phyloP scores from a whole-genome alignment of 2,888 invertebrate genomes.

The Linnaemya tessellans region DNA sequence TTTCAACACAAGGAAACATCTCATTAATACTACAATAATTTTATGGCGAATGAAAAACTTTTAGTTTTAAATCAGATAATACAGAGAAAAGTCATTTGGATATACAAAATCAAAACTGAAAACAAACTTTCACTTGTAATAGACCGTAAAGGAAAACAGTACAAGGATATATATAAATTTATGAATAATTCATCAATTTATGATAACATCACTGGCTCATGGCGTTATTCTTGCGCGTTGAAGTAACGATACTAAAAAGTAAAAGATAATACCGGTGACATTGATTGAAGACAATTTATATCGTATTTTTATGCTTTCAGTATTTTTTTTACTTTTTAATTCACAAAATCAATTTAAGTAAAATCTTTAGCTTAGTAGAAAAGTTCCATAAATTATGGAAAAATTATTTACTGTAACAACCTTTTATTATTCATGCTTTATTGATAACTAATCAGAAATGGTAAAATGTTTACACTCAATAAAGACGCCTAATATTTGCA shows the following conservation, averaged over 20 bases:
- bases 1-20: neutral
- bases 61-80: neutral
- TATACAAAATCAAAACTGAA: neutral
- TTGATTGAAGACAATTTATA: constrained; percentile 63
- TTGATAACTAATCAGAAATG: too few species aligned
- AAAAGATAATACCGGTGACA: constrained; percentile 61
- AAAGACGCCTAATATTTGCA: too few species aligned
- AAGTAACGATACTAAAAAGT: constrained; percentile 42
- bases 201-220: constrained; percentile 41
- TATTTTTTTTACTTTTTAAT: constrained; percentile 49
- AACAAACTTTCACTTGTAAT: neutral
- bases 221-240: constrained; percentile 7
- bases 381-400: neutral
- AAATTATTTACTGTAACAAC: too few species aligned
- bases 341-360: constrained; percentile 25
- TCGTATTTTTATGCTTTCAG: neutral
- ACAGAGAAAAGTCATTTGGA: neutral
- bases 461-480: too few species aligned
- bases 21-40: constrained; percentile 20
- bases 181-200: constrained; percentile 71
- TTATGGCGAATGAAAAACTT: neutral
- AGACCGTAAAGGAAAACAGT: constrained; percentile 19
- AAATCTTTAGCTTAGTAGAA: neutral
- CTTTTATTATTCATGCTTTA: too few species aligned
- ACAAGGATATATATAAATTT: constrained; percentile 62